A percentile compares a stretch with the other conserved stretches of the same genome.
phyloP scores from a whole-genome alignment of 2,888 invertebrate species.

The Eremobia ochroleuca region DNA sequence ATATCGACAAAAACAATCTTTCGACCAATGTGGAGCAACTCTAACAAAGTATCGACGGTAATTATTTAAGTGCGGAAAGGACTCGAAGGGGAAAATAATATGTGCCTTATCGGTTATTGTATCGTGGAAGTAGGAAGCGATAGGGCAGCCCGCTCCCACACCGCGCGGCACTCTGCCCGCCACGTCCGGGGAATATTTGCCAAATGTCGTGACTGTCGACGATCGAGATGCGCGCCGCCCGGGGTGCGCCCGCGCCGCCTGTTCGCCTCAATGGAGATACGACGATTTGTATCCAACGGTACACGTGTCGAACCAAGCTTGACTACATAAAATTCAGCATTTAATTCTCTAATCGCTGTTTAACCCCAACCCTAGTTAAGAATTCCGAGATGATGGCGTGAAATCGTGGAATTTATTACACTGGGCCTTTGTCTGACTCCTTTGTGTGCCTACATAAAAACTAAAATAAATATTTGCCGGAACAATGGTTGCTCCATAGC shows the following conservation, averaged over 20 bases:
- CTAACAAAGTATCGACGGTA: constrained; percentile 39
- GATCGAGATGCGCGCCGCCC: constrained; percentile 90
- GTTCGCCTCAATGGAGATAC: constrained; percentile 86
- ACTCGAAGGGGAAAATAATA: constrained; percentile 73
- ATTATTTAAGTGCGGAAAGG: constrained; percentile 58
- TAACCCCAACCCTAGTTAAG: constrained; percentile 69
- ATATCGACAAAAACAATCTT: neutral
- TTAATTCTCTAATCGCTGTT: constrained; percentile 75
- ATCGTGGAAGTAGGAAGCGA: constrained; percentile 88
- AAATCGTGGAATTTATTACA: constrained; percentile 74
- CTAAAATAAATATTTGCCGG: constrained; percentile 12
- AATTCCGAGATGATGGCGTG: constrained; percentile 70
- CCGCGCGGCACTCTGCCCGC: constrained; percentile 79
- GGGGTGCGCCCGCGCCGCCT: constrained; percentile 84
- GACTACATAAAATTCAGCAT: constrained; percentile 79
- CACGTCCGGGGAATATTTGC: constrained; percentile 88
- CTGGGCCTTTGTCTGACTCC: constrained; percentile 12
- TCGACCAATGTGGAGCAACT: constrained; percentile 1
- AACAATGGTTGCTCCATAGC: constrained; percentile 2
- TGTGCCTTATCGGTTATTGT: constrained; percentile 78
- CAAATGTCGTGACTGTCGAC: constrained; percentile 90
- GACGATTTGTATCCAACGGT: constrained; percentile 88
- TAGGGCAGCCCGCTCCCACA: constrained; percentile 89
- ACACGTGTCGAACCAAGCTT: constrained; percentile 83
- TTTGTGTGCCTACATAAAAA: constrained; percentile 3